Base-by-base conservation (phyloP, 2,113 vertebrate genomes). In the Pampusana beccarii region DNA sequence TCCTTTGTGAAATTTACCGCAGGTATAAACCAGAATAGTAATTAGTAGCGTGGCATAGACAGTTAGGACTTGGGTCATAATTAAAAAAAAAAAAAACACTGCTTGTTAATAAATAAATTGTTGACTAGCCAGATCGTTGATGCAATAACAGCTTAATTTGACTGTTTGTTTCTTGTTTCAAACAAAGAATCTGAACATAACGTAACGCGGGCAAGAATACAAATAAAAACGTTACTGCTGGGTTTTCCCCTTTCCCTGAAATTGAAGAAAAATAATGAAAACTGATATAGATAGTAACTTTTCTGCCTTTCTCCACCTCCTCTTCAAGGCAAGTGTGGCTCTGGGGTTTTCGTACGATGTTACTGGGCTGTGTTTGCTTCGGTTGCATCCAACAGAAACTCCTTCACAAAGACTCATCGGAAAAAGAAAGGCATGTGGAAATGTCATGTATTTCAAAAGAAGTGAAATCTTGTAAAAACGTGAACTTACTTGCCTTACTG, bases 81-180 rank as follows among this genome's bases (percentile, higher is more conserved):
- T 94, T 82, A 92, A 88, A 92, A 69, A 82, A 92, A 88, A 92
- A 69, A 82, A 46, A 93, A 93, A 88, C 50, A 61, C 24, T 46
- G 4, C 13, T 84, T 89, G 50, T 87, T 93, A 94, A 87, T 89
- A 89, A 74, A 92, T 93, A 74, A 80, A 89, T 81, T 51, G 61
- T 70, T 54, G 65, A 20, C 58, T 44, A 80, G n/a, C 9, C 31
- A 85, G 70, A 40, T 66, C 28, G 82, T 73, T 75, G 73, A 85
- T 83, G 40, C 33, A 91, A 18, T 72, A 58, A 38, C 23, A 60
- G 5, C 24, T 81, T 64, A 40, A 67, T 71, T 88, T 77, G 53
- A 71, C 36, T 0, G 1, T 67, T 88, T 92, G 1, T n/a, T 92
- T 60, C 19, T 89, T 85, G 4, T 71, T 90, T 67, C 36, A 87